Base-by-base conservation (phyloP, 2,797 vertebrate genomes). In the Hephaestus fuliginosus region DNA sequence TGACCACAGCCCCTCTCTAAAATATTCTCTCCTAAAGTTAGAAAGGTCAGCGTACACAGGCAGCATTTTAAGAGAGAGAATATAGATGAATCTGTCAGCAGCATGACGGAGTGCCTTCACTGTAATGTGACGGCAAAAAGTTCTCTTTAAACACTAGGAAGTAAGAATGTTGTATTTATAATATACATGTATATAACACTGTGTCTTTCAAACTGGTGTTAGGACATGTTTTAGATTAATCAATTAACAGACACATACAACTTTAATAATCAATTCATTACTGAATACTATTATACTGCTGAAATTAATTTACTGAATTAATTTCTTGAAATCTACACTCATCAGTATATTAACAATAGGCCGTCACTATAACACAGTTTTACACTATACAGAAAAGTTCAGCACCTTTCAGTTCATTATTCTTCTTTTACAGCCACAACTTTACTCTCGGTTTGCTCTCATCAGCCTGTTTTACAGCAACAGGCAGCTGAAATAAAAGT, bases 21-120 rank as follows among this genome's bases (percentile, higher is more conserved):
- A 73, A 61, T 55, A 73, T 58, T 64, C 71, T 15, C 20, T 18
- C 57, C 81, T 72, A 41, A 79, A 83, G 75, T 81, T 43, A 57
- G 80, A 91, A 88, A 89, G 89, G 87, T 87, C 76, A 76, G 66
- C 7, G 36, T 7, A n/a, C 82, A 58, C 68, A 11, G 62, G 75
- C 71, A 7, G 85, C 75, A 82, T 89, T 56, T 83, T 68, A 78
- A 89, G 17, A 81, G 53, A 14, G 28, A 33, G 70, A 0, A 36
- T 74, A 79, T 5, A 49, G 53, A 70, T 57, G 68, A 43, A 41
- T 61, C 11, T 41, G 41, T 66, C 67, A 30, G 1, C 28, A 9
- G 8, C 7, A 2, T 7, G 65, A 52, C 44, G n/a, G 56, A 58
- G 41, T 18, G 51, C 10, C 11, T 1, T 48, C 41, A 25, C 53